Percentiles rank a stretch among this genome's conserved stretches.
Evolutionary conservation across 2,797 vertebrate species (phyloP).

Genomic region (Sebastes hopkinsi): DNA sequence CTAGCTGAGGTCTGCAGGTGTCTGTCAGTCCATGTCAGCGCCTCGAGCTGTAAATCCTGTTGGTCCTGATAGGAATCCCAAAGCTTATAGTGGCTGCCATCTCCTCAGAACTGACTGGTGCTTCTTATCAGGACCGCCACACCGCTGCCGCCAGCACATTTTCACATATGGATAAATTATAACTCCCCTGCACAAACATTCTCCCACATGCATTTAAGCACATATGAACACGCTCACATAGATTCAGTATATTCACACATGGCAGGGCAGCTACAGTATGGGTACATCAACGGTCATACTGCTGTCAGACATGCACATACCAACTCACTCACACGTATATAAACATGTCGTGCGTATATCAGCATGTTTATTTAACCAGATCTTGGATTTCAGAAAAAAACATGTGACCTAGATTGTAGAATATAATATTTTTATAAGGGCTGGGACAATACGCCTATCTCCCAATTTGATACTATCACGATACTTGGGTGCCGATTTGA

Average conservation of each 20-base stretch:
- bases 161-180: conserved; percentile 64
- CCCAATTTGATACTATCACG: too few species aligned
- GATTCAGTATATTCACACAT: neutral
- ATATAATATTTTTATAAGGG: too few species aligned
- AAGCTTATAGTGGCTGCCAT: conserved; percentile 76
- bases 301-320: neutral
- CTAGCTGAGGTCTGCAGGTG: conserved; percentile 72
- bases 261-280: neutral
- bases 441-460: too few species aligned
- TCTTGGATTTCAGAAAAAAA: neutral
- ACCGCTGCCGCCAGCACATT: conserved; percentile 78
- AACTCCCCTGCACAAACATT: conserved; percentile 55
- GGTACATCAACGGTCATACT: neutral
- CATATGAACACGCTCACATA: conserved; percentile 15
- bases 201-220: conserved; percentile 39
- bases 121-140: conserved; percentile 81
- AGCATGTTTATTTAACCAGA: neutral
- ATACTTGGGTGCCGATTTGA: too few species aligned
- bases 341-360: neutral
- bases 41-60: conserved; percentile 72
- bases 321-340: neutral
- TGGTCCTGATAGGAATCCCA: conserved; percentile 78
- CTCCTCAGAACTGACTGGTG: conserved; percentile 73
- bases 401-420: too few species aligned
- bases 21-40: conserved; percentile 66